Evolutionary conservation across 2,888 invertebrate species (phyloP), one percentile per base, ranked within the genome.

Genomic region (Thysanoteuthis rhombus): DNA sequence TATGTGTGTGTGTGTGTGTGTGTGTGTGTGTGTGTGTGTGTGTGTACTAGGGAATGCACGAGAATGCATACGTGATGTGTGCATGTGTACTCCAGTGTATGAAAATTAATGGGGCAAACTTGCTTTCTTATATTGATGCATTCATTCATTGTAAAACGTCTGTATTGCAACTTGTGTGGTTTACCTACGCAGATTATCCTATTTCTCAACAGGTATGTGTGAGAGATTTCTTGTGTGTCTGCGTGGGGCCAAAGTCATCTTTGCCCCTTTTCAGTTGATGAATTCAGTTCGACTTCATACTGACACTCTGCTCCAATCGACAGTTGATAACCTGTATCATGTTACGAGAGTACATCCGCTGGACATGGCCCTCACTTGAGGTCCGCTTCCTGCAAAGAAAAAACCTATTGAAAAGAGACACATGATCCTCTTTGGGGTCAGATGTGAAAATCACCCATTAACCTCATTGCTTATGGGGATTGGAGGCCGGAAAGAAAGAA

Each of bases 281-380:
- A 75, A 75, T 75, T 75, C 75, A 75, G 75, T 75, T 75, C 75
- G 75, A 19, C n/a, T 75, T 36, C 75, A 75, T 75, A 75, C 75
- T 75, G 75, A 75, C 75, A 75, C 75, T 75, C 75, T n/a, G 75
- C 75, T 75, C 75, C 75, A 75, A 75, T 75, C 75, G 75, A 75
- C 75, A 75, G 75, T 75, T 75, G 75, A 75, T 75, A 75, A 75
- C 75, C 75, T 75, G 75, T 75, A 75, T 75, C n/a, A 36, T n/a
- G 2, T 75, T 75, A 75, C 75, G 75, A 75, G 75, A 75, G 36
- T 75, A 75, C 75, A 75, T 75, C 75, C 75, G 75, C 75, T 75
- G 75, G 75, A 75, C 75, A 75, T 75, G n/a, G 75, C 75, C 75
- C 75, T n/a, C 75, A 75, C 75, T 75, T 75, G 75, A 75, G 75